Conservation (phyloP, 2,113 vertebrate genomes). For the Mugil cephalus region DNA sequence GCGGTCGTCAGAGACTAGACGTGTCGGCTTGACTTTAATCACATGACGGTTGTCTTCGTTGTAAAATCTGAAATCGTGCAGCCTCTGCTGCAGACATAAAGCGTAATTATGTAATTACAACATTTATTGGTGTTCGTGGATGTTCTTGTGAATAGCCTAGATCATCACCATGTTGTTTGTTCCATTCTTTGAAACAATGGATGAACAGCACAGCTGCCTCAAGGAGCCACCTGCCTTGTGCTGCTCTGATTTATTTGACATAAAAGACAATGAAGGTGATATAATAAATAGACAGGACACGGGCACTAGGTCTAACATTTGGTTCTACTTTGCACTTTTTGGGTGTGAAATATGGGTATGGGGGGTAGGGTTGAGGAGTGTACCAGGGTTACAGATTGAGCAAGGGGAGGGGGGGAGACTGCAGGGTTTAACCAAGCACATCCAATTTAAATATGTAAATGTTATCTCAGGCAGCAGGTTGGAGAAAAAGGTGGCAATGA, state of each 20-base stretch:
- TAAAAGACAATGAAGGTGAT: too few relatives aligned
- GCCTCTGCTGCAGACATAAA: too few relatives aligned
- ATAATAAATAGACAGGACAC: not conserved
- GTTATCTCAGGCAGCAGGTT: constrained; percentile 41
- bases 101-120: too few relatives aligned
- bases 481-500: constrained; percentile 49
- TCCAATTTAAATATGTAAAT: constrained; percentile 82
- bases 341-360: not conserved
- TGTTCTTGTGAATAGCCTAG: too few relatives aligned
- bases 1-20: too few relatives aligned
- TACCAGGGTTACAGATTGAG: not conserved
- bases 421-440: constrained; percentile 57
- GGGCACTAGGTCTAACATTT: not conserved
- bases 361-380: not conserved
- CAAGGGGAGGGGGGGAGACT: constrained; percentile 4
- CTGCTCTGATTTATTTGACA: too few relatives aligned
- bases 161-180: not conserved
- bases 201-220: not conserved
- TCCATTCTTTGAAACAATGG: not conserved
- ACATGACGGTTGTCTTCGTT: too few relatives aligned
- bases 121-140: too few relatives aligned
- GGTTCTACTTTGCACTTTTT: not conserved
- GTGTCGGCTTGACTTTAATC: too few relatives aligned
- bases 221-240: not conserved
- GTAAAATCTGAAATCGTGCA: too few relatives aligned